Conservation (phyloP, 2,888 invertebrate species). For the Keiferia lycopersicella region DNA sequence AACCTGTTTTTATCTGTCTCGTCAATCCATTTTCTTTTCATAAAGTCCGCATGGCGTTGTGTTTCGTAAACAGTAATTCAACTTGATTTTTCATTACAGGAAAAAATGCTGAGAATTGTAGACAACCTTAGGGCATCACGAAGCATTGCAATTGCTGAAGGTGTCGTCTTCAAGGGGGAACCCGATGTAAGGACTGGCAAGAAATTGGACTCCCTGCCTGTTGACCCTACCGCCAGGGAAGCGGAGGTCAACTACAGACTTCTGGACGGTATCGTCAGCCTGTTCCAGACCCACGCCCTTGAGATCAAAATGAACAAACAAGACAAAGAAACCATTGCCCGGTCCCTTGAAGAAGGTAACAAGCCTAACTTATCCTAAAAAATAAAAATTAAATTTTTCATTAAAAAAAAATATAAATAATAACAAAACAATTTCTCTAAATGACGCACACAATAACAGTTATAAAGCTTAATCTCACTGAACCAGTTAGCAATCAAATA, state of each 20-base stretch:
- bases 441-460: neutral
- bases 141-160: constrained; percentile 82
- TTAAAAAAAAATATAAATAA: neutral
- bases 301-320: constrained; percentile 90
- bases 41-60: neutral
- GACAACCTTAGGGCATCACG: constrained; percentile 75
- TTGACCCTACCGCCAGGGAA: constrained; percentile 87
- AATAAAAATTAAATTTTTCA: too few species aligned
- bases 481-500: constrained; percentile 1
- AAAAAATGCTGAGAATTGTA: constrained; percentile 86
- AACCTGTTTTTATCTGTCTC: neutral
- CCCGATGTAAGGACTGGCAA: constrained; percentile 73
- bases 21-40: neutral
- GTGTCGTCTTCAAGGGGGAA: constrained; percentile 82
- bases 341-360: constrained; percentile 91
- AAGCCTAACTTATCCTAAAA: too few species aligned
- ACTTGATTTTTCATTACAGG: constrained; percentile 66
- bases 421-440: neutral
- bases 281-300: constrained; percentile 89
- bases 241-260: constrained; percentile 87
- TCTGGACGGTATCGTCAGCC: constrained; percentile 87
- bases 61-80: constrained; percentile 16
- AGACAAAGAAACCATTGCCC: constrained; percentile 86
- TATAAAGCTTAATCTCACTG: neutral
- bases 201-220: constrained; percentile 85